Percentiles rank a stretch among this genome's conserved stretches.
Conservation (phyloP, 2,113 vertebrate species). For the Nycticorax nycticorax region DNA sequence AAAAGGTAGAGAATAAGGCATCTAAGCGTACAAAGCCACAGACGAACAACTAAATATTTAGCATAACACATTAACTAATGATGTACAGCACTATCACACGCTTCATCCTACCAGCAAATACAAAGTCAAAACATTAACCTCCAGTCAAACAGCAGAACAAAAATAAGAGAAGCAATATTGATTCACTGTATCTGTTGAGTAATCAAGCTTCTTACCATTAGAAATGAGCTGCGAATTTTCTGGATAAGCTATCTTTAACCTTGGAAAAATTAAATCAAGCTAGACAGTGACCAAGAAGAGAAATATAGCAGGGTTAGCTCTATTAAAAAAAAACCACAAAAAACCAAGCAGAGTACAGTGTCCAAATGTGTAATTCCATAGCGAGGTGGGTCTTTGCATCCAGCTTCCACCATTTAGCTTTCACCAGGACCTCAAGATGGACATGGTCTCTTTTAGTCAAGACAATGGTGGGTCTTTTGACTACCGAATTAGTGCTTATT, state of each 20-base stretch:
- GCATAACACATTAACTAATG: neutral
- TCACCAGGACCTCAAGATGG: neutral
- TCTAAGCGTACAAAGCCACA: neutral
- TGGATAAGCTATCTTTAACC: conserved; percentile 25
- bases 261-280: conserved; percentile 45
- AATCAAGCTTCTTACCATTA: conserved; percentile 18
- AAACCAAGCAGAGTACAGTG: neutral
- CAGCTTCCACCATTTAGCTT: neutral
- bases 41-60: neutral
- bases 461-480: neutral
- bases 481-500: conserved; percentile 10
- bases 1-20: neutral
- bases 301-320: neutral
- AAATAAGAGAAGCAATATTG: neutral
- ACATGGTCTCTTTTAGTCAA: neutral
- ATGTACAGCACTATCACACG: neutral
- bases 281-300: neutral
- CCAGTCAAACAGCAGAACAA: neutral
- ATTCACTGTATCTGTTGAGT: neutral
- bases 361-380: neutral
- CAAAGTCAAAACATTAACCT: conserved; percentile 7
- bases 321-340: neutral
- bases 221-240: conserved; percentile 14
- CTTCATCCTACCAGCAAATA: neutral
- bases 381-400: neutral